Evolutionary conservation across 2,113 vertebrate genomes (phyloP).

Genomic region (Mellivora capensis): DNA sequence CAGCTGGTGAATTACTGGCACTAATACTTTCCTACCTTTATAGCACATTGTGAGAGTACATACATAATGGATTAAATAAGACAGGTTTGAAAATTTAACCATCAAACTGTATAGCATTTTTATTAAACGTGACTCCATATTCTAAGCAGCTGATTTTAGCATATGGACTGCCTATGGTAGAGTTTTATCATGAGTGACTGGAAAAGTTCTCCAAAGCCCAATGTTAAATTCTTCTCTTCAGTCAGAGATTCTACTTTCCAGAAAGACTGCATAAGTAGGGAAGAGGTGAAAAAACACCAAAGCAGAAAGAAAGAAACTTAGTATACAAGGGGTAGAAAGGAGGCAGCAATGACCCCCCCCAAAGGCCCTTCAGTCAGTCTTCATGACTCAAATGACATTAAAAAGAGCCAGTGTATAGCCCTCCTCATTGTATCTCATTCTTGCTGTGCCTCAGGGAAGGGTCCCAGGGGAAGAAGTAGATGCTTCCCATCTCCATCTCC

Average conservation of each 20-base stretch:
- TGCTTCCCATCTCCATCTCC: neutral
- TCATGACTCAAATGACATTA: neutral
- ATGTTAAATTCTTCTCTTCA: neutral
- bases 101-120: neutral
- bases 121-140: neutral
- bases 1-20: neutral
- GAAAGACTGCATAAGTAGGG: neutral
- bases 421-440: neutral
- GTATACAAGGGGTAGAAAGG: neutral
- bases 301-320: neutral
- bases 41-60: neutral
- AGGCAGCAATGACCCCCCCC: neutral
- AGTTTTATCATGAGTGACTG: neutral
- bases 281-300: neutral
- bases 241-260: neutral
- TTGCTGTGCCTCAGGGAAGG: neutral
- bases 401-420: neutral
- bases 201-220: neutral
- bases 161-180: accelerated
- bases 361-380: neutral
- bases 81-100: neutral
- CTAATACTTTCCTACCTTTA: neutral
- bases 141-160: neutral
- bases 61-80: neutral
- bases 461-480: neutral